Conservation (phyloP, 2,113 vertebrate genomes). For the Chloroceryle aenea region DNA sequence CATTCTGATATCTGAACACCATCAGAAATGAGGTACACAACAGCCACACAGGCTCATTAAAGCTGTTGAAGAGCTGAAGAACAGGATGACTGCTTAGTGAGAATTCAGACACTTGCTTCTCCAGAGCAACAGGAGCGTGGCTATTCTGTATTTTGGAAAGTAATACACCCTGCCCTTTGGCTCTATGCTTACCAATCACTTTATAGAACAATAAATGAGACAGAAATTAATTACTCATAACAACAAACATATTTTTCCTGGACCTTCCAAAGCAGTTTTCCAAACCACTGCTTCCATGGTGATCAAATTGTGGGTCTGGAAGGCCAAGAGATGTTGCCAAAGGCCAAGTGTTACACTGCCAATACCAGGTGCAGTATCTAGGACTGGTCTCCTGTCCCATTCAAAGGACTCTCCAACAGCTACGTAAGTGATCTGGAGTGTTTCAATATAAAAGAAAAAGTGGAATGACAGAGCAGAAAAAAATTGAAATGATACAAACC, state of each 20-base stretch:
- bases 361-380: neutral
- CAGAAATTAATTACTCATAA: neutral
- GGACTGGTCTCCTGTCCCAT: neutral
- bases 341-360: neutral
- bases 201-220: neutral
- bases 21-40: neutral
- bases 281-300: neutral
- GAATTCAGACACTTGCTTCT: neutral
- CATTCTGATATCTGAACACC: neutral
- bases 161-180: neutral
- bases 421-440: neutral
- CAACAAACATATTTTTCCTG: neutral
- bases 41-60: neutral
- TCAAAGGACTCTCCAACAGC: neutral
- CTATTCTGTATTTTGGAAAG: neutral
- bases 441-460: neutral
- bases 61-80: neutral
- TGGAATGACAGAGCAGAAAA: neutral
- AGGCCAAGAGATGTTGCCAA: neutral
- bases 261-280: neutral
- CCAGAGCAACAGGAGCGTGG: fast-evolving
- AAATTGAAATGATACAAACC: neutral
- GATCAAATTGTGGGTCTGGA: neutral
- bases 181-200: neutral
- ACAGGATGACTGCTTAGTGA: neutral